Conservation (phyloP, 2,888 invertebrate species). For the Andrena trimmerana region DNA sequence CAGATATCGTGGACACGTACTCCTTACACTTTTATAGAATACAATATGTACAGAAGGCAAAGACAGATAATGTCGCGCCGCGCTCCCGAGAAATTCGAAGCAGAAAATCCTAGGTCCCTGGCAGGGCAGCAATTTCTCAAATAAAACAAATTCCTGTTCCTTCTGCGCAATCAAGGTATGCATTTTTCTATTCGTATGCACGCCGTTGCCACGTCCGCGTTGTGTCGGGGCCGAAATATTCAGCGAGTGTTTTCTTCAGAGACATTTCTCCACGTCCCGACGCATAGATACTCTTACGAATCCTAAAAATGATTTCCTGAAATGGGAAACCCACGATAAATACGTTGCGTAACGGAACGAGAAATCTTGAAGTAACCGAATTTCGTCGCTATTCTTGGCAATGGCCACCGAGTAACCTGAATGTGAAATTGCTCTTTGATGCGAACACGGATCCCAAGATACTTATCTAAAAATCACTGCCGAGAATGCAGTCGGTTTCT, state of each 20-base stretch:
- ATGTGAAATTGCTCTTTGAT: not conserved
- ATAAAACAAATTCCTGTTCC: constrained; percentile 26
- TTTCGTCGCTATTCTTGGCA: not conserved
- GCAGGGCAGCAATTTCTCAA: constrained; percentile 3
- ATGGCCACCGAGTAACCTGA: not conserved
- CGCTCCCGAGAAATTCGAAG: not conserved
- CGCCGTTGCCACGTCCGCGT: not conserved
- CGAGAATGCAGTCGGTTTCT: not conserved
- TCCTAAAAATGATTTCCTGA: constrained; percentile 28
- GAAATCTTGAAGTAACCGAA: not conserved
- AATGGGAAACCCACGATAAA: not conserved
- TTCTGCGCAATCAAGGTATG: constrained; percentile 21
- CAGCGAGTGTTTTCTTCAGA: constrained; percentile 33
- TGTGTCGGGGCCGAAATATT: constrained; percentile 36
- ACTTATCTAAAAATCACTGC: not conserved
- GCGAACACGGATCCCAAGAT: not conserved
- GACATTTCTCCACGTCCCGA: constrained; percentile 33
- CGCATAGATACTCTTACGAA: constrained; percentile 9
- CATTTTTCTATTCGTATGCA: constrained; percentile 42
- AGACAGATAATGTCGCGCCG: not conserved
- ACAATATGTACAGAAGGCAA: not conserved
- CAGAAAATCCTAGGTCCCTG: not conserved
- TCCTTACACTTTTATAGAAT: not conserved
- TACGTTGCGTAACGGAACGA: constrained; percentile 12
- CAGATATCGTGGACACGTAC: not conserved